Evolutionary conservation across 2,797 vertebrate species (phyloP).

Genomic region (Tapera naevia): DNA sequence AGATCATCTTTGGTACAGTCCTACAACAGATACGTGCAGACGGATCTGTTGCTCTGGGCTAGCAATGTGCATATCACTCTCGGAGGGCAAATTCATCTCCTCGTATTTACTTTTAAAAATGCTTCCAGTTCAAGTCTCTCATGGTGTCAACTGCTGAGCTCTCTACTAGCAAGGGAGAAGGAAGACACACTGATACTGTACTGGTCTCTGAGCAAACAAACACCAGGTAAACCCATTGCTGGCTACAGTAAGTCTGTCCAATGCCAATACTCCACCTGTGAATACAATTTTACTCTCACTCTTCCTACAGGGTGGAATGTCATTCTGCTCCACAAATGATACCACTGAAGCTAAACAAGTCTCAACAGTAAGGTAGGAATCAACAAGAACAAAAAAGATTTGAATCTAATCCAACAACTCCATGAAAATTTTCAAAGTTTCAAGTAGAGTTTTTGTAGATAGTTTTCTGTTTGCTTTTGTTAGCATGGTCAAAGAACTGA

Average conservation of each 20-base stretch:
- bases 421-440: not conserved
- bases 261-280: not conserved
- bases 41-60: not conserved
- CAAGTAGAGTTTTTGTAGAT: not conserved
- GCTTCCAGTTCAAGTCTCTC: not conserved
- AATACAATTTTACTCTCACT: not conserved
- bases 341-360: not conserved
- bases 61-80: not conserved
- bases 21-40: accelerated
- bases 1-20: not conserved
- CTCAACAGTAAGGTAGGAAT: not conserved
- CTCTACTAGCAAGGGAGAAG: not conserved
- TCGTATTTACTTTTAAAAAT: not conserved
- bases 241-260: not conserved
- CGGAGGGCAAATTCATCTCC: not conserved
- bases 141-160: not conserved
- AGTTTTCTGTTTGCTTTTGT: not conserved
- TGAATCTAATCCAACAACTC: not conserved
- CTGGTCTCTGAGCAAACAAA: not conserved
- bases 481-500: not conserved
- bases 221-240: not conserved
- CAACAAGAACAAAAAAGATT: not conserved
- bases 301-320: not conserved
- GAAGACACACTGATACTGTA: not conserved
- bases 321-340: not conserved